Evolutionary conservation across 2,888 invertebrate species (phyloP), one percentile per base, ranked within the genome.

Genomic region (Pardosa pseudoannulata): DNA sequence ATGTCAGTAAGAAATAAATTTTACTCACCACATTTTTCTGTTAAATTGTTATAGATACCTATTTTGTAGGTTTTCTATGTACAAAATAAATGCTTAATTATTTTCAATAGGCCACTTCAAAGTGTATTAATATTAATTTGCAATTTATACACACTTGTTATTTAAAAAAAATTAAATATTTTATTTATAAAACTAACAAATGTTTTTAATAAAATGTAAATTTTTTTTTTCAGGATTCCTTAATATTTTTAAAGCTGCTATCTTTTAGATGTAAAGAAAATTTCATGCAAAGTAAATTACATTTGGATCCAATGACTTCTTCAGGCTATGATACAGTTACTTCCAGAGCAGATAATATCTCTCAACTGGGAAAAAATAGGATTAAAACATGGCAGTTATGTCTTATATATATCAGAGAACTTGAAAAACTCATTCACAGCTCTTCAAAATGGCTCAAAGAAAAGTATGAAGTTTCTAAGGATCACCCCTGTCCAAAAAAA

Each of bases 331-430:
- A 72, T n/a, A 13, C 5, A 23, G 29, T 87, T 31, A 32, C 67
- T 23, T 41, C 39, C 9, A 36, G 64, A 76, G 67, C 62, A 11
- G 41, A 13, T 11, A 41, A 72, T 41, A 11, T 56, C 16, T 32
- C 75, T 46, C 3, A 27, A 29, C 23, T 29, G 62, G 68, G 70
- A 11, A 50, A 75, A 75, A 71, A 56, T 19, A 76, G 27, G 39
- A 1, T 62, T 9, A 39, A 72, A 39, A 28, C 19, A 1, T 75
- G 62, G 79, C 7, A 76, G 3, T 16, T 31, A 11, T 72, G 50
- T 36, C 7, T 65, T 19, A n/a, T 23, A 11, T 46, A 65, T 11
- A 28, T 79, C 7, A 62, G 50, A 36, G 39, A 80, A 27, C 39
- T 72, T 28, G 3, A 39, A 16, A 62, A 71, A 36, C 31, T 72